A percentile compares a stretch with the other conserved stretches of the same genome.
Conservation (phyloP, 2,888 invertebrate genomes). For the Sinhomidia bicolor region DNA sequence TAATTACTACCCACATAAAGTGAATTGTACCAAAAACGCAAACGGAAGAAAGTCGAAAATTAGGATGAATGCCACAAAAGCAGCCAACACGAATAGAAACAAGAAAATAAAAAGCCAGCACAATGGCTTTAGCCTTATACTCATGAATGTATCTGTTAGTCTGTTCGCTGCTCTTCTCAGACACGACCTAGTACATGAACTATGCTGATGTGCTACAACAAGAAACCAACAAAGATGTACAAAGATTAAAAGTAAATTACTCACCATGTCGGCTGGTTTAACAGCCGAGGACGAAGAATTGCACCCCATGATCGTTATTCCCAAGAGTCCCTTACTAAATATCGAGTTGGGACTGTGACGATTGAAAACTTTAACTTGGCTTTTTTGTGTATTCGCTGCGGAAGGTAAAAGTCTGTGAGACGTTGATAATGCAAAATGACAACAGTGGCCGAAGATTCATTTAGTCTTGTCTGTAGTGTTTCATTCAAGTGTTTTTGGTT, state of each 20-base stretch:
- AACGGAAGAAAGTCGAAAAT: background rate
- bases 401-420: constrained; percentile 34
- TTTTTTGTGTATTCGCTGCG: constrained; percentile 23
- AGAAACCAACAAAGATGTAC: background rate
- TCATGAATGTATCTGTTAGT: background rate
- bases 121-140: background rate
- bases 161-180: background rate
- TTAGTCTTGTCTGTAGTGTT: background rate
- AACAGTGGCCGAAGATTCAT: constrained; percentile 47
- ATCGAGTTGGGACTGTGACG: background rate
- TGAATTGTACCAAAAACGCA: background rate
- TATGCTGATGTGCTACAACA: no score
- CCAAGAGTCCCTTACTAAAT: constrained; percentile 41
- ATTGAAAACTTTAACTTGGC: background rate
- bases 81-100: background rate
- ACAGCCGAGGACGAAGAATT: constrained; percentile 46
- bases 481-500: background rate
- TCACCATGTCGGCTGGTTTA: constrained; percentile 30
- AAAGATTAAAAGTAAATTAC: background rate
- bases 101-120: background rate
- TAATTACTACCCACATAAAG: no score
- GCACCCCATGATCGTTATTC: constrained; percentile 55
- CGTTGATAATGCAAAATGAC: constrained; percentile 58
- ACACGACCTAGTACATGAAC: no score
- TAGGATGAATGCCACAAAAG: background rate